Evolutionary conservation across 1,140 invertebrate genomes (phyloP).

Genomic region (Melitaea cinxia): DNA sequence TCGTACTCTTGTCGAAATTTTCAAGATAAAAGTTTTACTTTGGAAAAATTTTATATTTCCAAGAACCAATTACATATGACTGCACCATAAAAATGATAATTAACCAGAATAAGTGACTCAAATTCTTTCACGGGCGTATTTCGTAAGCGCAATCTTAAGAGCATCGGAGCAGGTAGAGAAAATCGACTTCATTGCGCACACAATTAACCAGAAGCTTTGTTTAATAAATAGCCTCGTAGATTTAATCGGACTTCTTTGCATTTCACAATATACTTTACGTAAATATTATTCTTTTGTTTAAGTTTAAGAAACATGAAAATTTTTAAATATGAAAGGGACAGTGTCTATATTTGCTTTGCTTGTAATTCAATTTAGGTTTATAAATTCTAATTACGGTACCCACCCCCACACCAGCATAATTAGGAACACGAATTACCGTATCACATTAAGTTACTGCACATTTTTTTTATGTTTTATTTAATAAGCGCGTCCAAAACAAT

Average conservation of each 20-base stretch:
- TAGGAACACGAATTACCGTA: no score
- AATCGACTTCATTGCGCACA: slow-evolving; percentile 50
- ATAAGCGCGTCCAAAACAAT: no score
- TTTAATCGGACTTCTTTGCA: slow-evolving; percentile 42
- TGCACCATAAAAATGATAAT: slow-evolving; percentile 35
- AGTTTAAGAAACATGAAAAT: background rate
- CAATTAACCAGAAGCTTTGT: slow-evolving; percentile 46
- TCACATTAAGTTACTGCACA: no score
- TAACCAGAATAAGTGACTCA: slow-evolving; percentile 39
- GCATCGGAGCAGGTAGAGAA: slow-evolving; percentile 59
- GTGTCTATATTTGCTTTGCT: no score
- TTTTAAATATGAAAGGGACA: background rate
- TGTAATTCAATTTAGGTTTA: no score
- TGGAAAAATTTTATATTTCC: background rate
- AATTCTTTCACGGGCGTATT: slow-evolving; percentile 66
- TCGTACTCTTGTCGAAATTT: background rate
- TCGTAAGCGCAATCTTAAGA: slow-evolving; percentile 68
- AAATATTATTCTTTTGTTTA: no score
- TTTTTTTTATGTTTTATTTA: no score
- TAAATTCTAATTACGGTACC: no score
- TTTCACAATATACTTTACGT: slow-evolving; percentile 15
- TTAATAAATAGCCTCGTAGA: slow-evolving; percentile 46
- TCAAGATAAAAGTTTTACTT: background rate
- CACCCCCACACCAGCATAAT: no score
- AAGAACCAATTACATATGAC: slow-evolving; percentile 17